These are phyloP conservation scores for Pterophyllum scalare DNA, from an alignment of 2,113 vertebrate genomes.

Conservation along the genomic window DNA sequence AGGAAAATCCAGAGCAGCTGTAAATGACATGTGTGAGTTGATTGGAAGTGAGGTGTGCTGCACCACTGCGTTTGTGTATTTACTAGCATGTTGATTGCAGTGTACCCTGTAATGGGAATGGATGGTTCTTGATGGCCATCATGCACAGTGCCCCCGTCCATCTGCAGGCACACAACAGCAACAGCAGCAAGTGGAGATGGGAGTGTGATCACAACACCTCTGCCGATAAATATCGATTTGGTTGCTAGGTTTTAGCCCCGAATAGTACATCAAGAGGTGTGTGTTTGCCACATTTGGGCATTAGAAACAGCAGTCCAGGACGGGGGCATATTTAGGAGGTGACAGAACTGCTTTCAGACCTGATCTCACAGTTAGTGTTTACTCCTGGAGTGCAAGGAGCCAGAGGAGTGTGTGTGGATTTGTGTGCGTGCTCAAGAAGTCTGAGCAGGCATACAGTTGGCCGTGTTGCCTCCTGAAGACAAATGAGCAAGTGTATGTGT, in stretches of 20 bases:
- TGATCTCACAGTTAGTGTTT: slow-evolving; percentile 43
- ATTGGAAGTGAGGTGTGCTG: not conserved
- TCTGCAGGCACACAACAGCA: not conserved
- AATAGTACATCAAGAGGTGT: slow-evolving; percentile 9
- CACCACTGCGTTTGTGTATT: not conserved
- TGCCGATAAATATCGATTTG: slow-evolving; percentile 70
- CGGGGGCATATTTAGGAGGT: slow-evolving; percentile 39
- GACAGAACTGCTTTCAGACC: slow-evolving; percentile 32
- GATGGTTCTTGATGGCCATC: not conserved
- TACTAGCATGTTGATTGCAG: slow-evolving; percentile 16
- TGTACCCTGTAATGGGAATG: not conserved
- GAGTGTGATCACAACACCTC: slow-evolving; percentile 36
- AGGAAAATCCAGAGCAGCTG: slow-evolving; percentile 2
- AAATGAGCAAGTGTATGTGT: not conserved
- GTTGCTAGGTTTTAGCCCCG: slow-evolving; percentile 39
- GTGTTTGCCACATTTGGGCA: slow-evolving; percentile 49
- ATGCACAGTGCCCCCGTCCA: not conserved
- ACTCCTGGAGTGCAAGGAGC: slow-evolving; percentile 39
- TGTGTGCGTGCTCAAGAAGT: slow-evolving; percentile 6
- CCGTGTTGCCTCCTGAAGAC: not conserved
- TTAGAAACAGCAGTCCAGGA: slow-evolving; percentile 15
- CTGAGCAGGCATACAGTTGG: not conserved
- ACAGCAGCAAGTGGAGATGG: slow-evolving; percentile 13
- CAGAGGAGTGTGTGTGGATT: slow-evolving; percentile 10
- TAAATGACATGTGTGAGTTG: not conserved